Evolutionary conservation across 2,888 invertebrate species (phyloP), one percentile per base, ranked within the genome.

Genomic region (Aphodius granarius): DNA sequence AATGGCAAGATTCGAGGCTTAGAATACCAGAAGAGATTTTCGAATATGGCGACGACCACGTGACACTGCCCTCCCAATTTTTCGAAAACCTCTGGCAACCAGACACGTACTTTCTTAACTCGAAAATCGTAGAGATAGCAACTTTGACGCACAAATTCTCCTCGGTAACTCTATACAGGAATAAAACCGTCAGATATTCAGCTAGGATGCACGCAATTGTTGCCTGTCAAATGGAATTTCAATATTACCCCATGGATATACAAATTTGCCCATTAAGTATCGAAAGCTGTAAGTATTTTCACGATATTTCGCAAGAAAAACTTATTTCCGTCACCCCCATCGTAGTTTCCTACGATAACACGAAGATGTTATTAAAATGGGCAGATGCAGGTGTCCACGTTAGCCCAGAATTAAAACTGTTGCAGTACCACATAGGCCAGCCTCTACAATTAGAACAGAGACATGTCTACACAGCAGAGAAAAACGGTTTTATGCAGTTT

Each of bases 21-120:
- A 91, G 92, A 83, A 90, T 94, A 78, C 93, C 94, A 0, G 91
- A 93, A 78, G 93, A 94, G 81, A 92, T 95, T 78, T 95, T 95
- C 81, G 94, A 94, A 83, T 92, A 93, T 80, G 93, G 93, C 0
- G 94, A 95, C 79, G 94, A 95, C 83, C 94, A 93, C 82, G 92
- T 95, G 22, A 94, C 94, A 0, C 86, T 95, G 63, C 94, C 95
- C 13, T 92, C 94, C 63, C 93, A 94, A 85, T 94, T 94, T 86
- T 94, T 94, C 81, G 94, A 95, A 83, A 94, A 93, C 84, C 89
- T 95, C n/a, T 95, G 95, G 95, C 94, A 95, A 84, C 95, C 95
- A 0, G 95, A 95, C 87, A 93, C 95, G 21, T 95, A 95, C 85
- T 94, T 95, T 86, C 87, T 95, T 63, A 95, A 95, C 86, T 94